Base-by-base conservation (phyloP, 1,140 invertebrate species). In the Pogonognathellus flavescens region DNA sequence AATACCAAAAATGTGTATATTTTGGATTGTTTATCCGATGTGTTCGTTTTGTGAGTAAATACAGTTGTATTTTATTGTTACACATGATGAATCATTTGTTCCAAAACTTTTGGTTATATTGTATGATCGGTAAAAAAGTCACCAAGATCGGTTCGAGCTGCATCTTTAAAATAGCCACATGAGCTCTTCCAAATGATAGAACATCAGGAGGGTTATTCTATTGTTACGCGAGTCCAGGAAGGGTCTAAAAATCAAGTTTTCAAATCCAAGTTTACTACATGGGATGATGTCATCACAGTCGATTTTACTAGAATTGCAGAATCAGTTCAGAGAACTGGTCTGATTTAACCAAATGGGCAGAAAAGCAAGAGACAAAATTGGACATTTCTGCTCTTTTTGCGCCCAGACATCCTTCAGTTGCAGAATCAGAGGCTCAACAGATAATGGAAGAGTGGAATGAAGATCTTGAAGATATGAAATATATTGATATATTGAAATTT, bases 211-310 rank as follows among this genome's bases (percentile, higher is more conserved):
- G 92, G 94, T 16, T 97, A 96, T 92, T 96, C 98, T 0, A 91
- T 96, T 86, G 95, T 99, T 16, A 97, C 95, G 6, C 92, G 97
- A 80, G 94, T 98, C 49, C 95, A 96, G 90, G 95, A 97, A 92
- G 96, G 95, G 84, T 96, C 95, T 16, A 91, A 92, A 86, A 94
- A 94, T 76, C 94, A 94, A 90, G 93, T 99, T 85, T 99, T 99
- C 91, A 99, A 99, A 92, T 96, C 95, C 3, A 99, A 99, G 91
- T 99, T 99, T 91, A 92, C 93, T 72, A 97, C 96, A 11, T 99
- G 98, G 98, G 98, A 99, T 91, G 98, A 99, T 92, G 97, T 99
- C 0, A 97, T 99, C 87, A 97, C 98, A 1, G 98, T 99, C 7
- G 99, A 99, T 92, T 99, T 99, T 90, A 99, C 99, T 13, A 93